Conservation (phyloP, 2,797 vertebrate genomes). For the Mus caroli region DNA sequence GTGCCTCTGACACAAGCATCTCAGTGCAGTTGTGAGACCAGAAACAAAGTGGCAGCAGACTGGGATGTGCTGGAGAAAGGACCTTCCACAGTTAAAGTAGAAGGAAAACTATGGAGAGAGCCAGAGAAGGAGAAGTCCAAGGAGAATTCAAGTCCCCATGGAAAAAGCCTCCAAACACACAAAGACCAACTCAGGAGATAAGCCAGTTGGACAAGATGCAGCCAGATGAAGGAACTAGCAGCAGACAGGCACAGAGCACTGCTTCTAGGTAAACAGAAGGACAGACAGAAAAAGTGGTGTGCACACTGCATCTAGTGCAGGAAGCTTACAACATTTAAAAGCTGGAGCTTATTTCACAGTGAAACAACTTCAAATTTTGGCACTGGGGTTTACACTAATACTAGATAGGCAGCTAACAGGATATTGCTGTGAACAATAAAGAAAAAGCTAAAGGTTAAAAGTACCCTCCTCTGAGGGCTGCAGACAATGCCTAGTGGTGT, state of each 20-base stretch:
- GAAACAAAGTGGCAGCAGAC: neutral
- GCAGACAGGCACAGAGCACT: neutral
- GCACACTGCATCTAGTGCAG: neutral
- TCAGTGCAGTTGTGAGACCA: neutral
- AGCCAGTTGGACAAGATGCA: neutral
- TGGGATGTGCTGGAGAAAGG: neutral
- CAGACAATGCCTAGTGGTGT: neutral
- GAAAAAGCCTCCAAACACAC: neutral
- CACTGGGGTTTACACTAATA: neutral
- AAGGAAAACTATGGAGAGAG: neutral
- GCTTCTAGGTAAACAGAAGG: neutral
- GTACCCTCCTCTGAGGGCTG: neutral
- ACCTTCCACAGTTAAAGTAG: neutral
- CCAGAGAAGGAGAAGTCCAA: neutral
- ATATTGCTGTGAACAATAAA: neutral
- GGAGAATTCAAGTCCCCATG: neutral
- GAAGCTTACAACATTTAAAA: neutral
- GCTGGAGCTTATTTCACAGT: neutral
- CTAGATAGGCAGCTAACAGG: neutral
- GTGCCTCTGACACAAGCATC: neutral
- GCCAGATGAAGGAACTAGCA: neutral
- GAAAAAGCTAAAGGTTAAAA: conserved; percentile 36
- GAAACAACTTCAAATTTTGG: neutral
- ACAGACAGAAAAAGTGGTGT: neutral
- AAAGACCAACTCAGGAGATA: neutral